Evolutionary conservation across 1,140 invertebrate genomes (phyloP).

Genomic region (Drosophila paulistorum): DNA sequence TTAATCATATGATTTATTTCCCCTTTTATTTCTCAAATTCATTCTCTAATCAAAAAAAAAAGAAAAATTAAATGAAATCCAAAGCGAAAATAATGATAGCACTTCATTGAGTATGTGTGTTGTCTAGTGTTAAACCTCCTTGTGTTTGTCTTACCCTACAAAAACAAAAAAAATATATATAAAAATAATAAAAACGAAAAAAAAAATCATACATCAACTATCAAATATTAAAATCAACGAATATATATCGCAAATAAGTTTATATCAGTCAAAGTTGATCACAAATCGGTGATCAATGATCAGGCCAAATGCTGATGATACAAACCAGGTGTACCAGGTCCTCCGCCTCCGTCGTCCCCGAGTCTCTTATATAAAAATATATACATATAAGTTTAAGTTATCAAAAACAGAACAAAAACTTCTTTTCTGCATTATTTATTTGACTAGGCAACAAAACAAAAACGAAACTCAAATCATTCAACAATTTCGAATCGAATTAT

Average conservation of each 20-base stretch:
- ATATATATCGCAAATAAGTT: slow-evolving; percentile 12
- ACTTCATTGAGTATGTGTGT: slow-evolving; percentile 86
- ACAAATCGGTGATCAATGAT: too few species aligned
- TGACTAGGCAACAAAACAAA: slow-evolving; percentile 1
- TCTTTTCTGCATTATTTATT: neutral
- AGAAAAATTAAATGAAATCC: slow-evolving; percentile 58
- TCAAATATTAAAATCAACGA: slow-evolving; percentile 49
- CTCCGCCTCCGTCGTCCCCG: neutral
- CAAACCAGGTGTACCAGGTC: slow-evolving; percentile 3
- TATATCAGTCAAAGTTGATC: neutral
- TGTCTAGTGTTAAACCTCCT: slow-evolving; percentile 88
- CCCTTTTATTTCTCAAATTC: slow-evolving; percentile 41
- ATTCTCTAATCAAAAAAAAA: slow-evolving; percentile 52
- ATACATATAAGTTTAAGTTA: slow-evolving; percentile 2
- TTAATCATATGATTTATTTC: slow-evolving; percentile 28
- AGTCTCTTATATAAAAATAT: neutral
- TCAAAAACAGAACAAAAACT: neutral
- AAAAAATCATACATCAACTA: slow-evolving; percentile 53
- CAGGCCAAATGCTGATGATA: neutral
- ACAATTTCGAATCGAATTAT: neutral
- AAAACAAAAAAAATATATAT: slow-evolving; percentile 46
- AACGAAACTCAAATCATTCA: too few species aligned
- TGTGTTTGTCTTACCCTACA: slow-evolving; percentile 88
- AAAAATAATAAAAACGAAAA: slow-evolving; percentile 37
- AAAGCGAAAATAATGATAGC: slow-evolving; percentile 82